A percentile compares a stretch with the other conserved stretches of the same genome.
Evolutionary conservation across 2,113 vertebrate genomes (phyloP).

Genomic region (Panurus biarmicus): DNA sequence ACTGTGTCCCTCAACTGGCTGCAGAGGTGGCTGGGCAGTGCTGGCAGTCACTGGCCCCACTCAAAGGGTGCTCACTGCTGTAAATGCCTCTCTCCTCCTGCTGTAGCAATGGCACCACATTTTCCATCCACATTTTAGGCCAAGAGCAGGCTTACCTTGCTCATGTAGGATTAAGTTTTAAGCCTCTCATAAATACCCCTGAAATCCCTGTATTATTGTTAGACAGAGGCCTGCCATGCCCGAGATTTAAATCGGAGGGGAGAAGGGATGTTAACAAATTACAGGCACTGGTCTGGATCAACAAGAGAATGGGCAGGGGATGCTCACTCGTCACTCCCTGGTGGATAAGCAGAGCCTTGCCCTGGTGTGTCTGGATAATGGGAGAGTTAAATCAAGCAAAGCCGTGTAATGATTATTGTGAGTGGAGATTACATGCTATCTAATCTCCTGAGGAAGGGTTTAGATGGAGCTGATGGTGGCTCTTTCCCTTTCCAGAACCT

Average conservation of each 20-base stretch:
- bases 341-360: not conserved
- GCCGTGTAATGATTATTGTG: not conserved
- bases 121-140: slow-evolving; percentile 15
- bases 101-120: slow-evolving; percentile 12
- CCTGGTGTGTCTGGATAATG: not conserved
- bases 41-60: not conserved
- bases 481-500: not conserved
- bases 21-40: not conserved
- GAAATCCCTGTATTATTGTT: slow-evolving; percentile 57
- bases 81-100: not conserved
- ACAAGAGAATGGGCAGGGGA: not conserved
- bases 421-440: not conserved
- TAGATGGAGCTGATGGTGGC: not conserved
- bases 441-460: not conserved
- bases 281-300: slow-evolving; percentile 15
- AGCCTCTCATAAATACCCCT: slow-evolving; percentile 52
- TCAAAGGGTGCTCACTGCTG: rapidly evolving
- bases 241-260: not conserved
- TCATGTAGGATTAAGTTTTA: slow-evolving; percentile 57
- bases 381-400: slow-evolving; percentile 14
- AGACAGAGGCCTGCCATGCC: slow-evolving; percentile 12
- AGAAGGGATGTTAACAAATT: slow-evolving; percentile 39
- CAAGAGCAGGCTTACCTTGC: slow-evolving; percentile 56
- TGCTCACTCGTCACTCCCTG: not conserved
- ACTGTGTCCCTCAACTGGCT: not conserved